Evolutionary conservation across 2,113 vertebrate genomes (phyloP), one percentile per base, ranked within the genome.

Genomic region (Tyrannus savana): DNA sequence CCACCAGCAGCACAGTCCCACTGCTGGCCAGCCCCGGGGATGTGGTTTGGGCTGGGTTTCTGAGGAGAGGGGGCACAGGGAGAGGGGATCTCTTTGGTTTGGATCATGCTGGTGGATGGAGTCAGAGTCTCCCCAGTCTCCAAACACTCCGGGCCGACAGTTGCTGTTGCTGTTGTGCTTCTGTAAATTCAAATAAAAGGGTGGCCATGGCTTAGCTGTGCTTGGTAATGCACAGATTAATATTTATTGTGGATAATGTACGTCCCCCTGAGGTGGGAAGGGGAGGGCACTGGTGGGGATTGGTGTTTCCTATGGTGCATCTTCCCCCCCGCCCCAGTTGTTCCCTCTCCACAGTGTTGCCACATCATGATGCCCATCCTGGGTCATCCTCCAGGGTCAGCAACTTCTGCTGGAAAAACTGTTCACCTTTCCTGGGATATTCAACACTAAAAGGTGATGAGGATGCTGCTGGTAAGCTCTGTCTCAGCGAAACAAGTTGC

Each of bases 71-170:
- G 47, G 67, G 73, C 52, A 46, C 68, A 19, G 68, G 41, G 72
- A 93, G 47, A 87, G 62, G 47, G 58, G 16, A 13, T 64, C 41
- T 30, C 56, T 77, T 68, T 1, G 8, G 27, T 44, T 47, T 62
- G 55, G 41, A 6, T 53, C 39, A 63, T 72, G 42, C 44, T 9
- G 12, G 12, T 28, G 14, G 62, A 41, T 60, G 86, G 60, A 85
- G 74, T 62, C 56, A 6, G n/a, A 7, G 2, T 39, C 31, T 62
- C 66, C 9, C 39, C 46, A 2, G 5, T 33, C 33, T 86, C 53
- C 9, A 1, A 64, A 22, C 3, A 5, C 56, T 50, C 50, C 1
- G 0, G 3, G 37, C n/a, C 0, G 0, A 55, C 0, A 0, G 19
- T 46, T 63, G 53, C 35, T 72, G 8, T n/a, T 28, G 33, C 3